phyloP scores from a whole-genome alignment of 2,888 invertebrate species.

The Shargacucullia verbasci region DNA sequence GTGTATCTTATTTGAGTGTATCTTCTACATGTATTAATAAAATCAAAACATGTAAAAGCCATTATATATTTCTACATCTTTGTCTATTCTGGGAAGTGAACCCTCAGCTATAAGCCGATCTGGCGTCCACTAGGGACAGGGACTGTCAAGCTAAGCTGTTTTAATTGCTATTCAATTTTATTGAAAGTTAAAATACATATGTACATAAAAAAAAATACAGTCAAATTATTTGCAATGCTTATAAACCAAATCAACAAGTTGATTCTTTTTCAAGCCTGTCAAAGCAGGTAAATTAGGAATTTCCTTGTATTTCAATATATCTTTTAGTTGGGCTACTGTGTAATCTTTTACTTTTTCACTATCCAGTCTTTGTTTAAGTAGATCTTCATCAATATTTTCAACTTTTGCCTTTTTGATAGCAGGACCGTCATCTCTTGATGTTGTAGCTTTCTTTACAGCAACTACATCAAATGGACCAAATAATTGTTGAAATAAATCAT shows the following conservation, averaged over 20 bases:
- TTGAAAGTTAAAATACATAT: too few species aligned
- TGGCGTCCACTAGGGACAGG: too few species aligned
- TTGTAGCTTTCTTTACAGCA: slow-evolving; percentile 68
- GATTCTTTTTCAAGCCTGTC: slow-evolving; percentile 76
- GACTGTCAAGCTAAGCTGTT: too few species aligned
- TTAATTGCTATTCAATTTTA: too few species aligned
- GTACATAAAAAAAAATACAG: too few species aligned
- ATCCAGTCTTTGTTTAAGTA: slow-evolving; percentile 66
- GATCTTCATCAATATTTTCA: slow-evolving; percentile 70
- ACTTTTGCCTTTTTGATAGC: slow-evolving; percentile 61
- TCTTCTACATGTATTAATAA: too few species aligned
- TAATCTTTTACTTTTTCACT: slow-evolving; percentile 69
- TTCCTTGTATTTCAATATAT: slow-evolving; percentile 71
- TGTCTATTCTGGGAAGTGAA: too few species aligned
- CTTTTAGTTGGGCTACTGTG: slow-evolving; percentile 75
- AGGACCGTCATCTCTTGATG: slow-evolving; percentile 45
- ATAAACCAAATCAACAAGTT: slow-evolving; percentile 78
- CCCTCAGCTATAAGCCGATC: too few species aligned
- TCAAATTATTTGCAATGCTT: slow-evolving; percentile 64
- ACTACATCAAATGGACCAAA: slow-evolving; percentile 80
- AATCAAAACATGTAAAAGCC: too few species aligned
- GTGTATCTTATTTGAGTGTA: too few species aligned
- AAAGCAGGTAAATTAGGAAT: slow-evolving; percentile 69
- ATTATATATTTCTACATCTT: too few species aligned
- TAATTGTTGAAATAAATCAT: slow-evolving; percentile 78